These are phyloP conservation scores for Tetranychus truncatus DNA, from an alignment of 2,888 invertebrate species.

Conservation along the genomic window DNA sequence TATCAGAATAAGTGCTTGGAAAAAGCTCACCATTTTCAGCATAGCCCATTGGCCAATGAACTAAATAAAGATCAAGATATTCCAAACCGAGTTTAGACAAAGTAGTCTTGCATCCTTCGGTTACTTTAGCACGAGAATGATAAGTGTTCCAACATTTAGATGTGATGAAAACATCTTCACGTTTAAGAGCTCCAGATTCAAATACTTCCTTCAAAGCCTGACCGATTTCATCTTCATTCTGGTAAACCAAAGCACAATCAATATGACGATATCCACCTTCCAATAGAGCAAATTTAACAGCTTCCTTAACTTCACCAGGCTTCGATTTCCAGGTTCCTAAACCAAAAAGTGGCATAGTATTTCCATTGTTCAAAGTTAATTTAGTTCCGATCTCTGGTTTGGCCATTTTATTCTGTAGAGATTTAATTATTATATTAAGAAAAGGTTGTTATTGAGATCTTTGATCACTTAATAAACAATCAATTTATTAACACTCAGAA, in stretches of 20 bases:
- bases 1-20: slow-evolving; percentile 41
- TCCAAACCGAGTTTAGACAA: slow-evolving; percentile 51
- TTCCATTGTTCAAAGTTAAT: slow-evolving; percentile 24
- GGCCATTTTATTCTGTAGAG: not conserved
- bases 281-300: slow-evolving; percentile 28
- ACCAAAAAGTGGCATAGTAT: slow-evolving; percentile 28
- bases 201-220: slow-evolving; percentile 31
- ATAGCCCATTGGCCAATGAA: slow-evolving; percentile 78
- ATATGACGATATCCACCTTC: slow-evolving; percentile 33
- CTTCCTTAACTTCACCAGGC: slow-evolving; percentile 27
- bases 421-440: not conserved
- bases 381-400: not conserved
- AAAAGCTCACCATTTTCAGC: slow-evolving; percentile 30
- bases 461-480: no score
- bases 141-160: slow-evolving; percentile 63
- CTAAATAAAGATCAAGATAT: slow-evolving; percentile 69
- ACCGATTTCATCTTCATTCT: slow-evolving; percentile 33
- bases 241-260: slow-evolving; percentile 32
- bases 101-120: slow-evolving; percentile 46
- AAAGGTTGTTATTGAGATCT: no score
- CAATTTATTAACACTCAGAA: no score
- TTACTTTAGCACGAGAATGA: slow-evolving; percentile 58
- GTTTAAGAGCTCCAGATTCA: slow-evolving; percentile 29
- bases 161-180: slow-evolving; percentile 34
- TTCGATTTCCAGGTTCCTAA: slow-evolving; percentile 23